Conservation (phyloP, 2,888 invertebrate genomes). For the Brachypalpus laphriformis region DNA sequence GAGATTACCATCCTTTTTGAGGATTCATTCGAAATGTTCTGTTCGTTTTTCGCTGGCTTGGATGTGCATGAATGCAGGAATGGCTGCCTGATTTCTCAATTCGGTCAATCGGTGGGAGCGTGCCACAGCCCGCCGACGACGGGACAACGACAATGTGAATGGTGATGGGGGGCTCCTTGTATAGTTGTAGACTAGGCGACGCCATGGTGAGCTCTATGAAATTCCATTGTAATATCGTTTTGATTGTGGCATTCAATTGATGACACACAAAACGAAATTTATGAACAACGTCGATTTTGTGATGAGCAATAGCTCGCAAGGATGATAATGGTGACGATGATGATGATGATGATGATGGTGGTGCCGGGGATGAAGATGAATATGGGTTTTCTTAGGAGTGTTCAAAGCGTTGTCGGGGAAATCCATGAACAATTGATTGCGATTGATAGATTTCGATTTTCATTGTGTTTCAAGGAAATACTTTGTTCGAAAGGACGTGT, state of each 20-base stretch:
- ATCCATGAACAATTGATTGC: background rate
- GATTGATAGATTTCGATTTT: background rate
- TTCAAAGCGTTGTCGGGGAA: background rate
- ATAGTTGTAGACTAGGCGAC: slow-evolving; percentile 21
- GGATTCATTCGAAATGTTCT: slow-evolving; percentile 39
- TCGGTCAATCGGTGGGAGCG: slow-evolving; percentile 44
- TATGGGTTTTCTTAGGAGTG: background rate
- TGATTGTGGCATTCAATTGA: slow-evolving; percentile 54
- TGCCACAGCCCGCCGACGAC: background rate
- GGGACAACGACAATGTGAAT: background rate
- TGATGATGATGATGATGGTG: background rate
- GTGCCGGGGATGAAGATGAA: background rate
- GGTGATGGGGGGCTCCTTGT: background rate
- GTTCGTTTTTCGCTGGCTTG: slow-evolving; percentile 36
- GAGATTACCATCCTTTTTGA: slow-evolving; percentile 50
- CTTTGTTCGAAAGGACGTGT: background rate
- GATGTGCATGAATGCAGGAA: slow-evolving; percentile 64
- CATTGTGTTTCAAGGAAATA: background rate
- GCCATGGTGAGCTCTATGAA: slow-evolving; percentile 32
- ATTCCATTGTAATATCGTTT: slow-evolving; percentile 51
- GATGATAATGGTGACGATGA: background rate
- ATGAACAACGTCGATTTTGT: slow-evolving; percentile 27
- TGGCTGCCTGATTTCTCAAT: slow-evolving; percentile 67
- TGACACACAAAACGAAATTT: slow-evolving; percentile 53
- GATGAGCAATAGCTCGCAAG: background rate